Conservation (phyloP, 2,113 vertebrate genomes). For the Gavia stellata region DNA sequence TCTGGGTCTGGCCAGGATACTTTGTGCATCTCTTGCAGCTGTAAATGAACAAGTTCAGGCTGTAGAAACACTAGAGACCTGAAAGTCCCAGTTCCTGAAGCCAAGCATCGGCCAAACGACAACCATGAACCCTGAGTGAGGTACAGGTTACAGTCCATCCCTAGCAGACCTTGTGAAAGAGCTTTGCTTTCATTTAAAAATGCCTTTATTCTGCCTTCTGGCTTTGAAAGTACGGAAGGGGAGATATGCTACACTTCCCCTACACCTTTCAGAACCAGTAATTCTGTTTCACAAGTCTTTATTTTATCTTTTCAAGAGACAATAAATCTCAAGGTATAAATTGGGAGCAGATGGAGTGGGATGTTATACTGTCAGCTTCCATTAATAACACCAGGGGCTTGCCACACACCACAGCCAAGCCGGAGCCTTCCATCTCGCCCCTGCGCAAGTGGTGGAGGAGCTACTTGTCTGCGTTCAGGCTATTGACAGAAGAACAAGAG, state of each 20-base stretch:
- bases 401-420: background rate
- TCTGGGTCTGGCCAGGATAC: background rate
- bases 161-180: background rate
- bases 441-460: background rate
- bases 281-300: background rate
- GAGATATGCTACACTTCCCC: background rate
- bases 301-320: background rate
- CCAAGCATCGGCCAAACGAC: background rate
- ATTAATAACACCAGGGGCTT: background rate
- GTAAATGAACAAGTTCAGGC: background rate
- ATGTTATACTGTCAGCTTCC: conserved; percentile 32
- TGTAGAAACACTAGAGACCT: background rate
- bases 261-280: background rate
- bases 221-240: rapidly evolving
- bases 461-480: background rate
- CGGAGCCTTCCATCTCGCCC: background rate
- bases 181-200: background rate
- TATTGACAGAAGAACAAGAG: background rate
- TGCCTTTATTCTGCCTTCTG: background rate
- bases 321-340: background rate
- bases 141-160: background rate
- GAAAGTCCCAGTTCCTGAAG: background rate
- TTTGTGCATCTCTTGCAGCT: rapidly evolving
- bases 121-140: background rate
- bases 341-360: background rate